Evolutionary conservation across 2,888 invertebrate genomes (phyloP), one percentile per base, ranked within the genome.

Genomic region (Dryocosmus kuriphilus): DNA sequence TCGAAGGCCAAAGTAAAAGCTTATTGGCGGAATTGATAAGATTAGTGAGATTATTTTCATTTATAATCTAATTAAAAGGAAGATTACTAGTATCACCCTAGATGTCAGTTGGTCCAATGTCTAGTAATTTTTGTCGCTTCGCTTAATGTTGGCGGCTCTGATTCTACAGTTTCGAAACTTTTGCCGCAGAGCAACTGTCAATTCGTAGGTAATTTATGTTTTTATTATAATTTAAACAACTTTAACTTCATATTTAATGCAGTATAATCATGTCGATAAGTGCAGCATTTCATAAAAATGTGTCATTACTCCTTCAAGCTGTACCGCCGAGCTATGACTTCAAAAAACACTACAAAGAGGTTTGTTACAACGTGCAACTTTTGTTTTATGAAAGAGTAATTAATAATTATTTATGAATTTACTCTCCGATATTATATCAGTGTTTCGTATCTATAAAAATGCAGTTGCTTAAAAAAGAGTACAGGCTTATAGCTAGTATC

Each of bases 271-370:
- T 71, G 71, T 32, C 71, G 46, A 74, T 85, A 61, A 85, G 84
- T 14, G 81, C 83, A 30, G 83, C 84, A 41, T 89, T 91, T 79
- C 82, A 91, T 79, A 86, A 85, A 79, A 91, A 90, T 85, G 86
- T 90, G 7, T 79, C 80, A 55, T 79, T 90, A n/a, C 83, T 91
- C 9, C 85, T 87, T 6, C 85, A 89, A 85, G 76, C 85, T 19
- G 83, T 89, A 24, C 77, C 85, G 38, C 88, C 90, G 5, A 87
- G 81, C 57, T 86, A 87, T 74, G 88, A 89, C 8, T 90, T 91
- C 55, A 85, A 87, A 38, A 71, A 71, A 22, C 71, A 71, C 30
- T 71, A 71, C 24, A 46, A 46, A 46, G 71, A 71, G 30, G 71
- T 71, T 77, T 73, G 57, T 73, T 65, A 24, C 5, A 75, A 27